Base-by-base conservation (phyloP, 2,113 vertebrate genomes). In the Crotophaga sulcirostris region DNA sequence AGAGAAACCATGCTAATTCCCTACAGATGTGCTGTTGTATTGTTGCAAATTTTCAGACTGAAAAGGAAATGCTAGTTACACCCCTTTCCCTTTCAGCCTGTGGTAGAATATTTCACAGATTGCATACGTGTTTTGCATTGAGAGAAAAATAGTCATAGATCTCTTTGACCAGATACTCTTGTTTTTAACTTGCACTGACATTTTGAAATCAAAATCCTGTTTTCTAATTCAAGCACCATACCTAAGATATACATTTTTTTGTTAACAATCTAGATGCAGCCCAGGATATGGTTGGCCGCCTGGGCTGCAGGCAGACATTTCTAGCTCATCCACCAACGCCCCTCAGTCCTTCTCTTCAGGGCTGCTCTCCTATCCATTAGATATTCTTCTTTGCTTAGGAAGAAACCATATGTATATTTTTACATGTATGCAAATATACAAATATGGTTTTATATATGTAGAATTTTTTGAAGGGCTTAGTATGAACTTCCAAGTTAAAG, bases 21-120 rank as follows among this genome's bases (percentile, higher is more conserved):
- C 95, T 96, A 97, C 97, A 98, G 98, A 98, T 98, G 98, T 98
- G 94, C 95, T 94, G 51, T 96, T 97, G 94, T 97, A 98, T 98
- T 98, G 97, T 97, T 98, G 96, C 97, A 97, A 95, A 97, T 97
- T 97, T 97, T 98, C 89, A 97, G 97, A 96, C 97, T 97, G 97
- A 96, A 98, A 97, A 98, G 97, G 97, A 98, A 98, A 98, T 98
- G 97, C 98, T 98, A 96, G 96, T 97, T 95, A 98, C 96, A 97
- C 94, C 79, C 89, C 94, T 97, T 94, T 93, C 88, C 90, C 87
- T 89, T 95, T 94, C 75, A 97, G 96, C 94, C 78, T 62, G 87
- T 13, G 13, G 94, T 34, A 89, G 96, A 96, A 95, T 93, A 92
- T 94, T 94, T 95, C 97, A 93, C 81, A 96, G 94, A 96, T 90